Conservation (phyloP, 2,888 invertebrate species). For the Nephrocerus scutellatus region DNA sequence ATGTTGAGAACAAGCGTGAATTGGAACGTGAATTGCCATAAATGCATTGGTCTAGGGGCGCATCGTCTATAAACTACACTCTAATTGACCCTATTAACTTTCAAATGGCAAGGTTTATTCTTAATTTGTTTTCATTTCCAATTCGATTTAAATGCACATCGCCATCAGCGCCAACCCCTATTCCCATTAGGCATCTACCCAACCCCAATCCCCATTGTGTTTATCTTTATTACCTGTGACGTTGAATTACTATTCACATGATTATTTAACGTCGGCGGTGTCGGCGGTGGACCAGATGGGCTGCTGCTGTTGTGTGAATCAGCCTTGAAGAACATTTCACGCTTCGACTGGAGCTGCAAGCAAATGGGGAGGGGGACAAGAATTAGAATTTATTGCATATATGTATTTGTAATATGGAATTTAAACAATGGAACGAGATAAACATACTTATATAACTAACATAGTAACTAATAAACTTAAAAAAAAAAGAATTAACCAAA, state of each 20-base stretch:
- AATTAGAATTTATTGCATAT: background rate
- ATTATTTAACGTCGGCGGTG: conserved; percentile 47
- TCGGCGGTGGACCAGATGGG: conserved; percentile 51
- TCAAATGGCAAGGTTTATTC: too few relatives aligned
- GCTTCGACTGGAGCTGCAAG: conserved; percentile 71
- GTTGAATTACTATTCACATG: conserved; percentile 29
- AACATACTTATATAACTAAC: background rate
- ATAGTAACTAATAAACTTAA: too few relatives aligned
- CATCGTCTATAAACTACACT: too few relatives aligned
- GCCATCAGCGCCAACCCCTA: conserved; percentile 10
- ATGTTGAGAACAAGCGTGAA: too few relatives aligned
- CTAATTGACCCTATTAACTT: too few relatives aligned
- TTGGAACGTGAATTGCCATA: too few relatives aligned
- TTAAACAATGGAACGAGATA: too few relatives aligned
- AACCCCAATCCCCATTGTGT: too few relatives aligned
- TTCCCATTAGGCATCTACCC: background rate
- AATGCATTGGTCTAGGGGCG: too few relatives aligned
- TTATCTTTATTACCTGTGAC: conserved; percentile 25
- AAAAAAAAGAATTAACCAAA: background rate
- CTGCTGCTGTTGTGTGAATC: conserved; percentile 58
- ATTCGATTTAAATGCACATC: conserved; percentile 1
- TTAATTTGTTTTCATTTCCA: background rate
- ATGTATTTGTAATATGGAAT: too few relatives aligned
- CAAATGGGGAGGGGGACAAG: conserved; percentile 20
- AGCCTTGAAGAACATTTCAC: conserved; percentile 80